These are phyloP conservation scores for Haemorhous mexicanus DNA, from an alignment of 2,113 vertebrate genomes.

Conservation along the genomic window DNA sequence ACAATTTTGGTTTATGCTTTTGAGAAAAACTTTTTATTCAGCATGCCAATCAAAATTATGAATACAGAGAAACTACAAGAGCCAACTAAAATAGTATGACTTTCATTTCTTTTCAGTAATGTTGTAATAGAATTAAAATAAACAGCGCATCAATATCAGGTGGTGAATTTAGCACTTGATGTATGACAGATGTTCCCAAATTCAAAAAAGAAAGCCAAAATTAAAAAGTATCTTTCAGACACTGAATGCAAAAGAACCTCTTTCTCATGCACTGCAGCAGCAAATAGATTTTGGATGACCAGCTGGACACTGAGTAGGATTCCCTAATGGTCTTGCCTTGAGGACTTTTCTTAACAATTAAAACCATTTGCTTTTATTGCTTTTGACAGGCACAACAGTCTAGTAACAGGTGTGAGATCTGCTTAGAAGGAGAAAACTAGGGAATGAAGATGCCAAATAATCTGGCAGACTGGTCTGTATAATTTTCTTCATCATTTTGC, in stretches of 20 bases:
- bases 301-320: background rate
- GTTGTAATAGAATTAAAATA: background rate
- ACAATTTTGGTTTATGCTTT: background rate
- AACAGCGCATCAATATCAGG: background rate
- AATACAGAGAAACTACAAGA: background rate
- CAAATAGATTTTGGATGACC: conserved; percentile 3
- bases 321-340: background rate
- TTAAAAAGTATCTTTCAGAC: background rate
- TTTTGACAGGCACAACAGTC: conserved; percentile 50
- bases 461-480: background rate
- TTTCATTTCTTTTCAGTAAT: background rate
- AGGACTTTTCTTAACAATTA: background rate
- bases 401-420: conserved; percentile 16
- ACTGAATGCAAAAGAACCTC: background rate
- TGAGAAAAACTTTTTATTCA: background rate
- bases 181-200: background rate
- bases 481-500: background rate
- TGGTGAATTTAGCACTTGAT: background rate
- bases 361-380: conserved; percentile 28
- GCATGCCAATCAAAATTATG: background rate
- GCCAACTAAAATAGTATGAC: background rate
- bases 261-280: background rate
- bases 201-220: background rate
- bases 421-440: background rate
- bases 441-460: background rate